These are phyloP conservation scores for Anastrepha ludens DNA, from an alignment of 1,140 invertebrate genomes.

Conservation along the genomic window DNA sequence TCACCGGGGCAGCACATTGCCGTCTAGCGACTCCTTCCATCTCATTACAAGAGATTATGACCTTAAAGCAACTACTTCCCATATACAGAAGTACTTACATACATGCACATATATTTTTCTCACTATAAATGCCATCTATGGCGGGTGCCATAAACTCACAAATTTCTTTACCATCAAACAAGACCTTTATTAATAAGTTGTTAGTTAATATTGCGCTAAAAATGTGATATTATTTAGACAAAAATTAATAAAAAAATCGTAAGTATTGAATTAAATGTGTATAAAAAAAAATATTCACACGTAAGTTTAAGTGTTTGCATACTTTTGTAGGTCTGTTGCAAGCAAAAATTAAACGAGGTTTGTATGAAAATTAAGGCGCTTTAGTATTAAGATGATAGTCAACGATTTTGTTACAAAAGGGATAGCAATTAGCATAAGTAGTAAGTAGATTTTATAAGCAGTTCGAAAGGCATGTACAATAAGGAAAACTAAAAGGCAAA, in stretches of 20 bases:
- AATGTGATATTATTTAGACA: conserved; percentile 45
- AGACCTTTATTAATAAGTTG: neutral
- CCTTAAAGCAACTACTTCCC: too few relatives aligned
- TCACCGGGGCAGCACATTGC: too few relatives aligned
- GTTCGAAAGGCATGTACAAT: neutral
- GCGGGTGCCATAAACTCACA: too few relatives aligned
- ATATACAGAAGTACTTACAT: too few relatives aligned
- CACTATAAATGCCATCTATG: too few relatives aligned
- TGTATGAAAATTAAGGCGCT: neutral
- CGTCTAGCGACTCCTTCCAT: too few relatives aligned
- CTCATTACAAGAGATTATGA: too few relatives aligned
- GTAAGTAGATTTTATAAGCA: conserved; percentile 26
- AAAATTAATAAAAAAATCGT: neutral
- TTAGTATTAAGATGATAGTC: neutral
- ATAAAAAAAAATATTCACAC: neutral
- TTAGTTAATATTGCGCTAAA: conserved; percentile 13
- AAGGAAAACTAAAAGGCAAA: too few relatives aligned
- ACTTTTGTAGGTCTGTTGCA: neutral
- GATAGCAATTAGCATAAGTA: conserved; percentile 46
- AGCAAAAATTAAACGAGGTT: neutral
- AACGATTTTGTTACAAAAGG: conserved; percentile 57
- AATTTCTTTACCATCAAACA: too few relatives aligned
- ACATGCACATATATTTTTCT: too few relatives aligned
- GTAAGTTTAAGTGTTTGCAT: neutral
- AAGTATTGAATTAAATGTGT: neutral